Conservation (phyloP, 2,113 vertebrate genomes). For the Oreotrochilus melanogaster region DNA sequence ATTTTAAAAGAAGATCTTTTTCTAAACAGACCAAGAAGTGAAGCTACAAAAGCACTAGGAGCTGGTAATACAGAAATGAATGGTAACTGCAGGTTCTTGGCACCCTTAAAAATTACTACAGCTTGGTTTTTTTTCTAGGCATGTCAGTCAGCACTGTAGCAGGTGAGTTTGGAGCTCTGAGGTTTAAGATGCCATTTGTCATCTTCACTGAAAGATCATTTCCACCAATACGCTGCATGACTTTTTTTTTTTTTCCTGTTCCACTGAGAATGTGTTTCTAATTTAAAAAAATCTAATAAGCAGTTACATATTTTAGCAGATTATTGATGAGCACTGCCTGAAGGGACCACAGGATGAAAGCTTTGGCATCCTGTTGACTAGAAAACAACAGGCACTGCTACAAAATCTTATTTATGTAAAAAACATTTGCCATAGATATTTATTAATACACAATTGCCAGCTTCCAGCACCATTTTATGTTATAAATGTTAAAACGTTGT, state of each 20-base stretch:
- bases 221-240: constrained; percentile 1
- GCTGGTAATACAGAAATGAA: not conserved
- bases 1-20: not conserved
- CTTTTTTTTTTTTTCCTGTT: constrained; percentile 14
- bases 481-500: constrained; percentile 60
- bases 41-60: not conserved
- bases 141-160: constrained; percentile 27
- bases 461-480: not conserved
- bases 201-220: constrained; percentile 57
- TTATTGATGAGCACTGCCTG: constrained; percentile 30
- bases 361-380: not conserved
- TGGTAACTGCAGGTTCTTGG: not conserved
- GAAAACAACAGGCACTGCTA: not conserved
- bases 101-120: not conserved
- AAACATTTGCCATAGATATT: not conserved
- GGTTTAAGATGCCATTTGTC: constrained; percentile 58
- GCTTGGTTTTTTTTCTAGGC: not conserved
- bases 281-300: constrained; percentile 55
- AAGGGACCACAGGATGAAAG: not conserved
- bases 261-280: constrained; percentile 44
- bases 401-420: constrained; percentile 8
- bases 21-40: not conserved
- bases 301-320: constrained; percentile 52
- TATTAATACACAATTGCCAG: constrained; percentile 52
- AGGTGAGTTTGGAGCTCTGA: constrained; percentile 26